Percentiles rank a stretch among this genome's conserved stretches.
These are phyloP conservation scores for Ispidina picta DNA, from an alignment of 2,797 vertebrate species.

Conservation along the genomic window DNA sequence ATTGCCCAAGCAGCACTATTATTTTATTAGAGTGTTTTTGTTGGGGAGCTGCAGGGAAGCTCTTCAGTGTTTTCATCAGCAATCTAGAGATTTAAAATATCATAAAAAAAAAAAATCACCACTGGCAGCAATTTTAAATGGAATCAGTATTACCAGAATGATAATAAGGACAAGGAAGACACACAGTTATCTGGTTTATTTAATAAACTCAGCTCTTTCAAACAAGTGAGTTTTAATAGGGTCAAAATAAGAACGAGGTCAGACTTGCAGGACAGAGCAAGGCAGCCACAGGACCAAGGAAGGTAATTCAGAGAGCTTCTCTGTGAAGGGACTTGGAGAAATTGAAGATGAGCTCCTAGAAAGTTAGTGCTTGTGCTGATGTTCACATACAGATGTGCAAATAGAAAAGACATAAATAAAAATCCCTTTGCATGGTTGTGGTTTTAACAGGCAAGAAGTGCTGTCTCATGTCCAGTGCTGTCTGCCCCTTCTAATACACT, in stretches of 20 bases:
- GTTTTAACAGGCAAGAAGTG: not conserved
- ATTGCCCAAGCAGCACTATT: not conserved
- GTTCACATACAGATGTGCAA: not conserved
- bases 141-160: not conserved
- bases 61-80: not conserved
- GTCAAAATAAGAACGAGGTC: not conserved
- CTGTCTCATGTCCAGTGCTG: not conserved
- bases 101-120: not conserved
- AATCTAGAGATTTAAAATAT: not conserved
- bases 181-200: not conserved
- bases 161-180: not conserved
- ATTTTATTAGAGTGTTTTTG: conserved; percentile 17
- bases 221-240: not conserved
- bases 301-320: not conserved
- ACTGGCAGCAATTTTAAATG: not conserved
- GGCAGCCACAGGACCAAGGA: not conserved
- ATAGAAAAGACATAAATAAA: not conserved
- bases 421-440: rapidly evolving
- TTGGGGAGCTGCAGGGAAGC: not conserved
- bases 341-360: not conserved
- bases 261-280: not conserved
- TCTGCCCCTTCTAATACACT: not conserved
- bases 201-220: not conserved
- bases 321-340: not conserved
- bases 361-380: not conserved